Base-by-base conservation (phyloP, 2,888 invertebrate species). In the Mylabris sibirica region DNA sequence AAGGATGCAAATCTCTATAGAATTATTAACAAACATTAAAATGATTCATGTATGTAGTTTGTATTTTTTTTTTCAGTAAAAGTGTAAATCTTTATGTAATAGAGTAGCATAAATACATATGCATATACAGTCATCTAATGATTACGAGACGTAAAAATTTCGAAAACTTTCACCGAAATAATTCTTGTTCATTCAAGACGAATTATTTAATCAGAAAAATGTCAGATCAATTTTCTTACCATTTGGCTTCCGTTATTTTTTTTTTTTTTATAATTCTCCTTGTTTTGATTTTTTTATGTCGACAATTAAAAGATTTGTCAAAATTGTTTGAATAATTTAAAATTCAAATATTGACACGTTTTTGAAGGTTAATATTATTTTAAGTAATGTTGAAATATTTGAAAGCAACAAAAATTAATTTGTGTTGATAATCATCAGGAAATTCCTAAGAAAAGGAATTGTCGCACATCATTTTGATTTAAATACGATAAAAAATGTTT, bases 121-220 rank as follows among this genome's bases (percentile, higher is more conserved):
- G 30, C 3, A 8, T 30, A 4, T 17, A 1, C 44, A 2, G 20
- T 22, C 49, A 44, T 44, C 44, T 44, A 38, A 38, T 38, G 38
- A 44, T 44, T 44, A 11, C 49, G 49, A 49, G 20, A 22, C 20
- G 20, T n/a, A 44, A 49, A 49, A 49, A 49, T 49, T 49, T 49
- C 49, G 20, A 49, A 49, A 49, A 49, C 49, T 49, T 49, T 49
- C 49, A 49, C 49, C 49, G n/a, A 49, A 49, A 49, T 49, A 49
- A 49, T 44, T 49, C 2, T 49, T 49, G 44, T 49, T 49, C 44
- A 49, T 49, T 20, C 1, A 20, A 20, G 8, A 20, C 20, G 17
- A 9, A 49, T 22, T 22, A 49, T 49, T 49, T 17, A n/a, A 44
- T 44, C 4, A 30, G 8, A 30, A 44, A 44, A 17, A 44, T 44